phyloP scores from a whole-genome alignment of 2,797 vertebrate species.

The Alectoris magna region DNA sequence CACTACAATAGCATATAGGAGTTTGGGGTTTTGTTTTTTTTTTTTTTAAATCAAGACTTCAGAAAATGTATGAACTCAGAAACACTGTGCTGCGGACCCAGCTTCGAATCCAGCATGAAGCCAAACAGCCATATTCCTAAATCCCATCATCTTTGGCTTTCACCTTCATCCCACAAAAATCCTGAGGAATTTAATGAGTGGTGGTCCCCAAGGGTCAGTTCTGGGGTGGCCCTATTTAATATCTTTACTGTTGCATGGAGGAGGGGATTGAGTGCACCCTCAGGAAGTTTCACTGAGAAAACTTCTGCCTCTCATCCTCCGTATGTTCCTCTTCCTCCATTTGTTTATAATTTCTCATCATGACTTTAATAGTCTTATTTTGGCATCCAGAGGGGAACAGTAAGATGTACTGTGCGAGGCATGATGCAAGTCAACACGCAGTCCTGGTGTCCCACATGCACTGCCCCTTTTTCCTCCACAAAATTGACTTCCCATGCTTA shows the following conservation, averaged over 20 bases:
- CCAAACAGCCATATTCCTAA: not conserved
- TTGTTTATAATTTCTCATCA: too few relatives aligned
- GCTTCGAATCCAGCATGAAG: not conserved
- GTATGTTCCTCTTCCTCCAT: fast-evolving
- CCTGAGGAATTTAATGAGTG: not conserved
- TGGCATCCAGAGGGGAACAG: not conserved
- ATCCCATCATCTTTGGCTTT: not conserved
- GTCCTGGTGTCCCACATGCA: not conserved
- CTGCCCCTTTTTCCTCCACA: not conserved
- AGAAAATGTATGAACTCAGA: not conserved
- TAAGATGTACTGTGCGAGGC: too few relatives aligned
- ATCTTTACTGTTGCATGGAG: too few relatives aligned
- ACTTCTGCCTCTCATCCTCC: not conserved
- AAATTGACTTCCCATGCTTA: not conserved
- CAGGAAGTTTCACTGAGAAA: not conserved
- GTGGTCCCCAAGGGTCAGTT: too few relatives aligned
- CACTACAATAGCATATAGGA: fast-evolving
- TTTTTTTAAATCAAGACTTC: not conserved
- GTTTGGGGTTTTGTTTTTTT: not conserved
- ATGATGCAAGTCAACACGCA: not conserved
- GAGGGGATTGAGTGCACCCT: too few relatives aligned
- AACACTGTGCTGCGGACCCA: not conserved
- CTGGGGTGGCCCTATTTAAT: too few relatives aligned
- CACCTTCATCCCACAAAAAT: not conserved
- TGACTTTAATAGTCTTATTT: not conserved